phyloP scores from a whole-genome alignment of 2,797 vertebrate species.

The Florisuga fusca region DNA sequence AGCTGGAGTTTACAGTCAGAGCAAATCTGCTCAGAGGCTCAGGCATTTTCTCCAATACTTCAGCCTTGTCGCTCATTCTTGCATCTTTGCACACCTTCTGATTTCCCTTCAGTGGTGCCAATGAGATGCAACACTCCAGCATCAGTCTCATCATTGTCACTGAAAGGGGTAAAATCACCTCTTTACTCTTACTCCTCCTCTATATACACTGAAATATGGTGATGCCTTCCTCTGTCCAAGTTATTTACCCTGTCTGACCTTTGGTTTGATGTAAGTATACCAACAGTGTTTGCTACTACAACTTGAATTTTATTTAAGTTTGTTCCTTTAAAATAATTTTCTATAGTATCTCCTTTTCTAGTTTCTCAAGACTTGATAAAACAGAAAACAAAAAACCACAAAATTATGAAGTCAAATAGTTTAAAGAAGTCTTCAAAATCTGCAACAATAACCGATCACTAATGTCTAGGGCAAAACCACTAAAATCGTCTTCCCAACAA shows the following conservation, averaged over 20 bases:
- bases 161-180: neutral
- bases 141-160: neutral
- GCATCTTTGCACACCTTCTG: neutral
- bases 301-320: neutral
- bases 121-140: neutral
- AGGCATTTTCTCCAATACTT: neutral
- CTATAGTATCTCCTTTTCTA: neutral
- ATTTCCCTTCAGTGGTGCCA: neutral
- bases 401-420: neutral
- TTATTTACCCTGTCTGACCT: neutral
- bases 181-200: neutral
- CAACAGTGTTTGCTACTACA: neutral
- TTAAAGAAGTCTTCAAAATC: neutral
- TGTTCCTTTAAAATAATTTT: neutral
- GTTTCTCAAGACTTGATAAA: neutral
- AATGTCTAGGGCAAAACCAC: neutral
- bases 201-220: neutral
- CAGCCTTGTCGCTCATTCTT: neutral
- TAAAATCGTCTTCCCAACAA: neutral
- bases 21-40: neutral
- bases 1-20: neutral
- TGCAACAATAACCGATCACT: neutral
- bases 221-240: neutral
- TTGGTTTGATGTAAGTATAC: neutral
- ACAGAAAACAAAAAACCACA: neutral